A percentile compares a stretch with the other conserved stretches of the same genome.
Conservation (phyloP, 2,888 invertebrate genomes). For the Synanthedon vespiformis region DNA sequence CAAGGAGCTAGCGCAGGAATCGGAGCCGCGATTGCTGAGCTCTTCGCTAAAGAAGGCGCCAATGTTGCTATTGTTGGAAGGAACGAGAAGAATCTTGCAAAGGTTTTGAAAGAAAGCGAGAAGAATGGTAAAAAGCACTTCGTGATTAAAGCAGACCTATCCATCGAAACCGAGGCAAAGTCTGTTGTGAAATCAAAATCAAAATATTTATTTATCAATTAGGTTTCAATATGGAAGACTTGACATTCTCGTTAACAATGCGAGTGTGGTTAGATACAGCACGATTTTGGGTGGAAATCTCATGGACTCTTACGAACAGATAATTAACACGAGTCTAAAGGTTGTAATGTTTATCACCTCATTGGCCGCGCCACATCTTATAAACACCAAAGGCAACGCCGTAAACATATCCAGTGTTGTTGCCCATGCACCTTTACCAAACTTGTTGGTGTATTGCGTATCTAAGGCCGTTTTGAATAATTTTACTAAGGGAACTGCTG, state of each 20-base stretch:
- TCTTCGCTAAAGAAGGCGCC: constrained; percentile 73
- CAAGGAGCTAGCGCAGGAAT: constrained; percentile 78
- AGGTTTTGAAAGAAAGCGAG: constrained; percentile 44
- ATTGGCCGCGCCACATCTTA: constrained; percentile 6
- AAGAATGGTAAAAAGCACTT: constrained; percentile 15
- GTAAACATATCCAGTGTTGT: constrained; percentile 6
- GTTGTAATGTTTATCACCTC: constrained; percentile 4
- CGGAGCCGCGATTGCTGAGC: constrained; percentile 73
- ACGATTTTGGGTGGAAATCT: not conserved
- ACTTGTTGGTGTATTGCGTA: constrained; percentile 2
- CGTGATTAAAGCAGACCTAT: constrained; percentile 21
- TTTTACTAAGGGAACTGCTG: constrained; percentile 7
- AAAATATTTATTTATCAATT: no score
- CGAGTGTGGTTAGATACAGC: not conserved
- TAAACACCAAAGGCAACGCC: constrained; percentile 8
- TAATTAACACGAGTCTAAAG: constrained; percentile 7
- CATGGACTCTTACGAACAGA: constrained; percentile 4
- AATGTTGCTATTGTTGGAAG: constrained; percentile 74
- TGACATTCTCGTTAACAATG: constrained; percentile 12
- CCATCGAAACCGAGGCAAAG: constrained; percentile 19
- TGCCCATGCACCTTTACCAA: not conserved
- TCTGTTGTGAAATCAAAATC: constrained; percentile 17
- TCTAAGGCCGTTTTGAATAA: constrained; percentile 9
- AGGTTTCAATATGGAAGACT: constrained; percentile 22
- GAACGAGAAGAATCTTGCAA: constrained; percentile 72